A percentile compares a stretch with the other conserved stretches of the same genome.
phyloP scores from a whole-genome alignment of 1,140 invertebrate genomes.

The Procambarus virginalis region DNA sequence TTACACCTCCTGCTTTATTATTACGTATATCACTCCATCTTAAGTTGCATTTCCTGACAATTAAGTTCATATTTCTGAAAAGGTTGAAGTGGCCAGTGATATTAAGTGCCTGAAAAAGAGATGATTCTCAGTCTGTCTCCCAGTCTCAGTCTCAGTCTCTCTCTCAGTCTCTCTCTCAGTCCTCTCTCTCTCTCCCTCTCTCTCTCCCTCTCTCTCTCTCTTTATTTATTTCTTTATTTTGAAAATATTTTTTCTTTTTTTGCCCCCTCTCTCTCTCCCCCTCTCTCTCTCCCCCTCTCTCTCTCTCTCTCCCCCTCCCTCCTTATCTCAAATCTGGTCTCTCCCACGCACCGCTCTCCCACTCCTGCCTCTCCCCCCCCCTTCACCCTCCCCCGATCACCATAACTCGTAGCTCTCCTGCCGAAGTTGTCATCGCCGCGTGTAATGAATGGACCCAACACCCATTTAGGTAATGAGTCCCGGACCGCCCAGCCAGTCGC shows the following conservation, averaged over 20 bases:
- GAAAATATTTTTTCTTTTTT: background rate
- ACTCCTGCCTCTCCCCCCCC: background rate
- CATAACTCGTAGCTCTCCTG: constrained; percentile 50
- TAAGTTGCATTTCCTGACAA: too few species aligned
- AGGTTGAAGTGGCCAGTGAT: too few species aligned
- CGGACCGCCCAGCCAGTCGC: constrained; percentile 35
- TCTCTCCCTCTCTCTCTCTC: too few species aligned
- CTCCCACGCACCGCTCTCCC: background rate
- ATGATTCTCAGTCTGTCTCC: too few species aligned
- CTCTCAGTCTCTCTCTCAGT: too few species aligned
- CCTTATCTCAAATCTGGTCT: background rate
- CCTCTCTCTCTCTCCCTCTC: too few species aligned
- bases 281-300: background rate
- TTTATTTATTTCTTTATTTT: too few species aligned
- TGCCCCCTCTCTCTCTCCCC: background rate
- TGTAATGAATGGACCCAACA: constrained; percentile 51
- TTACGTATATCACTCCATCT: too few species aligned
- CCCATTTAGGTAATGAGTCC: constrained; percentile 56
- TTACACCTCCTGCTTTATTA: too few species aligned
- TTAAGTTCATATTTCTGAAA: too few species aligned
- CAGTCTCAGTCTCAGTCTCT: too few species aligned
- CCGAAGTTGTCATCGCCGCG: constrained; percentile 45
- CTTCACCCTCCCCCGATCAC: background rate
- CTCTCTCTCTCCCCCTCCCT: background rate
- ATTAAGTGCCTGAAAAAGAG: too few species aligned